Base-by-base conservation (phyloP, 2,797 vertebrate species). In the Pelodytes ibericus region DNA sequence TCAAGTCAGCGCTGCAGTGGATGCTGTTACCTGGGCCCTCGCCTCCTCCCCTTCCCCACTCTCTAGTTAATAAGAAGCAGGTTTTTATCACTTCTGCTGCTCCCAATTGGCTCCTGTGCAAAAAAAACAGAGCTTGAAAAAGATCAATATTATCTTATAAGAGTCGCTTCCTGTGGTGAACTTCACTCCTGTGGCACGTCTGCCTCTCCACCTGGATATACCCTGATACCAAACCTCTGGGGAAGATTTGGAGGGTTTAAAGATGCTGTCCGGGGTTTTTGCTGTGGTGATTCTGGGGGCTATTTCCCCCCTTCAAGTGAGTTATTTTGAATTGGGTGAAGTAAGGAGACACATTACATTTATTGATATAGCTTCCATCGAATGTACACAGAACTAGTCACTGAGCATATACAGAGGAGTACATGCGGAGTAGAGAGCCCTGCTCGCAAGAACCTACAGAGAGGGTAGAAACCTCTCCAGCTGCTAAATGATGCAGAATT, bases 51-150 rank as follows among this genome's bases (percentile, higher is more conserved):
- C 62, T 62, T 51, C 44, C 44, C 30, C 47, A 47, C 4, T 69
- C 64, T 53, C 59, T 70, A 56, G 77, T 79, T 79, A 79, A 79
- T 79, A 69, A 79, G 58, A 73, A 79, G 71, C 77, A 44, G 58
- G 49, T 30, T 79, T 44, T 74, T 73, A 79, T 73, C 57, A 73
- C 33, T 18, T 56, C 63, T 69, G 53, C 51, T 58, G 30, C 58
- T 79, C 27, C 62, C 58, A 62, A 79, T 79, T 79, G 77, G 77
- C 77, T 79, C 76, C 76, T 73, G 76, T 73, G 33, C 2, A 79
- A 30, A 22, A n/a, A n/a, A 62, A 25, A 15, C 64, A 31, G 25
- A 24, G 13, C 63, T 73, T 68, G 62, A 73, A 73, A 67, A 67
- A 73, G 56, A 79, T 79, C 77, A 49, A 79, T 79, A 74, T 31